phyloP scores from a whole-genome alignment of 2,888 invertebrate genomes.

The Sesia apiformis region DNA sequence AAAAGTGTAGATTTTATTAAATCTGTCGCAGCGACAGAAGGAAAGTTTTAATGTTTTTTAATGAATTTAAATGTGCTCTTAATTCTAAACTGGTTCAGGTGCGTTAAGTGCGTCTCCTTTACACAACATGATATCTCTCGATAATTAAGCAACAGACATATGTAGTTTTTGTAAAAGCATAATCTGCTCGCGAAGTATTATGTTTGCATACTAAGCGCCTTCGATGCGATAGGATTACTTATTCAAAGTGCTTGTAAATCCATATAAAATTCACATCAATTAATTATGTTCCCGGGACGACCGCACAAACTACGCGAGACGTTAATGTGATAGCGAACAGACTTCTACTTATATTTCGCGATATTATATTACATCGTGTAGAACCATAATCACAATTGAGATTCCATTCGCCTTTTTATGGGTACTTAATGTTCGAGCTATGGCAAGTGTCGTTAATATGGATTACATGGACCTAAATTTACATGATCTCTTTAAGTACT shows the following conservation, averaged over 20 bases:
- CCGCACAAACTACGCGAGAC: conserved; percentile 15
- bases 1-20: conserved; percentile 29
- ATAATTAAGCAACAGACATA: neutral
- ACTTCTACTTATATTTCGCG: conserved; percentile 28
- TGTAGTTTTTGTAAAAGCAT: neutral
- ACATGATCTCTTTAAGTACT: neutral
- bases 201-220: neutral
- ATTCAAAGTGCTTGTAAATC: conserved; percentile 30
- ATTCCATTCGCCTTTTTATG: conserved; percentile 45
- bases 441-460: conserved; percentile 13
- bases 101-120: conserved; percentile 22
- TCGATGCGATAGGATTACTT: conserved; percentile 17
- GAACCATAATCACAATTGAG: conserved; percentile 48
- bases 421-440: conserved; percentile 39
- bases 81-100: conserved; percentile 67
- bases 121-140: neutral
- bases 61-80: conserved; percentile 70
- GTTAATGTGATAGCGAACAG: conserved; percentile 48
- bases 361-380: conserved; percentile 43
- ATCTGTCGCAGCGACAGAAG: conserved; percentile 33
- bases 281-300: conserved; percentile 26
- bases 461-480: conserved; percentile 1
- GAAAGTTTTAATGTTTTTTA: conserved; percentile 64
- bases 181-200: neutral
- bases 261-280: conserved; percentile 45